These are phyloP conservation scores for Donacobius atricapilla DNA, from an alignment of 2,113 vertebrate species.

Conservation along the genomic window DNA sequence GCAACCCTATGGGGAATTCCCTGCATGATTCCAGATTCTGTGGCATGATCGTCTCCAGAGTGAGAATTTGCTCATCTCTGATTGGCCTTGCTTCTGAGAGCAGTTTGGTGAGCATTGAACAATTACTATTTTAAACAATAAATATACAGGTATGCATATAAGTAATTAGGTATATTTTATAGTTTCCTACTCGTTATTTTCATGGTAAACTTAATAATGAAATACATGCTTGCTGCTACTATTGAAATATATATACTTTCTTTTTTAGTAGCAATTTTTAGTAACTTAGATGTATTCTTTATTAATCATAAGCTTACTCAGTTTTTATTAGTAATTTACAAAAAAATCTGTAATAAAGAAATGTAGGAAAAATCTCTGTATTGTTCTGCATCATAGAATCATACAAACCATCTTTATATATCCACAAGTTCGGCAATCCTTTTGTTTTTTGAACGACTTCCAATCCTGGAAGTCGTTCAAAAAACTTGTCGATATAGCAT, in stretches of 20 bases:
- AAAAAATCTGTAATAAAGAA: not conserved
- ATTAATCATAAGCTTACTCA: not conserved
- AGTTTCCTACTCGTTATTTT: not conserved
- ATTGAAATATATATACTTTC: not conserved
- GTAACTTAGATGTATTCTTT: not conserved
- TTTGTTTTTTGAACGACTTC: not conserved
- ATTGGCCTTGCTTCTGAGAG: not conserved
- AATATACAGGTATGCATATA: not conserved
- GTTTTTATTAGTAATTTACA: not conserved
- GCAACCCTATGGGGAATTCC: rapidly evolving
- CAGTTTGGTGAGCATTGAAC: not conserved
- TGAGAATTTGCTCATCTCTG: not conserved
- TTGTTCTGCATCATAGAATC: not conserved
- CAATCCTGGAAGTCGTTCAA: not conserved
- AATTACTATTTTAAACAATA: not conserved
- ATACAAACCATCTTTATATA: not conserved
- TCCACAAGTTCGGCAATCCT: not conserved
- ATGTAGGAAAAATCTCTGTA: not conserved
- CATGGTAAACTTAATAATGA: not conserved
- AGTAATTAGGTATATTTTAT: not conserved
- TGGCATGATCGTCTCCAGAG: not conserved
- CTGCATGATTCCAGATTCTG: not conserved
- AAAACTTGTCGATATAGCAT: not conserved
- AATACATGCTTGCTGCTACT: not conserved
- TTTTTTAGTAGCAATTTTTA: not conserved